phyloP scores from a whole-genome alignment of 1,140 invertebrate species.

The Drosophila baimaii region DNA sequence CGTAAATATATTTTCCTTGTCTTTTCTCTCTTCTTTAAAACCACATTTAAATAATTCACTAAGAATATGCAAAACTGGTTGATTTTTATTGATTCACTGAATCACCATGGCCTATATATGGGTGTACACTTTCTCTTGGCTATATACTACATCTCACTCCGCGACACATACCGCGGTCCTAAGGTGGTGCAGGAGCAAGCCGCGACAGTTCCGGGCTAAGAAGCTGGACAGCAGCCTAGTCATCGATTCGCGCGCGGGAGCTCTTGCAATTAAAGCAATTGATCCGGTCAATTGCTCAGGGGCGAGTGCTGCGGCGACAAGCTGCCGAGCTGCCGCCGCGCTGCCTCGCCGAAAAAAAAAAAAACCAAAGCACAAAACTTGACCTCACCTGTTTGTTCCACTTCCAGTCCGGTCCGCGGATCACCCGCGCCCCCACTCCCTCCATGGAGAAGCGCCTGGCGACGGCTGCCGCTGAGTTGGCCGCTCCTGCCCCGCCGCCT shows the following conservation, averaged over 20 bases:
- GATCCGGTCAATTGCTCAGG: constrained; percentile 15
- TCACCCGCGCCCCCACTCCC: constrained; percentile 96
- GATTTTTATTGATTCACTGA: constrained; percentile 1
- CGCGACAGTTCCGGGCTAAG: constrained; percentile 9
- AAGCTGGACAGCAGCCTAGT: constrained; percentile 16
- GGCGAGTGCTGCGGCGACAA: constrained; percentile 12
- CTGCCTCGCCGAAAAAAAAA: neutral
- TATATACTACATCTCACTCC: neutral
- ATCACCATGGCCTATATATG: neutral
- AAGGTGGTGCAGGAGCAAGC: neutral
- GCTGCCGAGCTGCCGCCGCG: neutral
- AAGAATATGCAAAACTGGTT: neutral
- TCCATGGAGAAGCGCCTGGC: constrained; percentile 93
- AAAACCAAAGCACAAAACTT: constrained; percentile 12
- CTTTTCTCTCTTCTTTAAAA: neutral
- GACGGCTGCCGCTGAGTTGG: constrained; percentile 60
- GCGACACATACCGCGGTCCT: constrained; percentile 8
- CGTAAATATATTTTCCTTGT: neutral
- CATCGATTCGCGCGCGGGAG: constrained; percentile 3
- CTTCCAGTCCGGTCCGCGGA: constrained; percentile 98
- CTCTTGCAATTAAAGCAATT: constrained; percentile 14
- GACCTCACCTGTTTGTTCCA: constrained; percentile 96
- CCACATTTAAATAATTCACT: neutral
- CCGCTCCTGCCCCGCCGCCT: constrained; percentile 20
- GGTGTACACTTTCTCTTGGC: neutral